Base-by-base conservation (phyloP, 2,888 invertebrate species). In the Leptopilina drosophilae region DNA sequence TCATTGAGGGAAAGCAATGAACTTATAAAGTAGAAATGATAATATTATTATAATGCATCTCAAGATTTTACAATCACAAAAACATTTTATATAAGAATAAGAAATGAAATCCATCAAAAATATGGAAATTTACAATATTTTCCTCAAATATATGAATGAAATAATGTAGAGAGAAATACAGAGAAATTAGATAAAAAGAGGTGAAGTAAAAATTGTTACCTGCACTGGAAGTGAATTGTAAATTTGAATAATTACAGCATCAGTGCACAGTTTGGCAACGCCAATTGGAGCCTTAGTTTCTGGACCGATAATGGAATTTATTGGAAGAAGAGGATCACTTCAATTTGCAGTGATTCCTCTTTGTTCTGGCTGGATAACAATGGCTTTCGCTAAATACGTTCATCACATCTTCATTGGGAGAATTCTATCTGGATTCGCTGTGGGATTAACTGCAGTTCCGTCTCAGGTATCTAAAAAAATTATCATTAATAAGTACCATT, bases 231-330 rank as follows among this genome's bases (percentile, higher is more conserved):
- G 78, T n/a, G 2, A n/a, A 59, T n/a, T 53, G 49, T 66, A 64
- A 42, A 73, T 14, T 59, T 64, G 56, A 65, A 76, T 56, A 67
- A 77, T 78, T 82, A 9, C 92, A 96, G 96, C 96, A 5, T 95
- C 96, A 86, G 94, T 96, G 12, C 96, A 96, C 88, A 96, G 96
- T 46, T 94, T 96, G 78, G 96, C 96, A 0, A 96, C 96, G 0
- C 96, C 96, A 0, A 88, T 96, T 0, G 96, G 96, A 0, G 95
- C 96, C 0, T 92, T 96, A 86, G 85, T 95, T 56, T 95, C 96
- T 0, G 96, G 96, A 0, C 94, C 95, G 0, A 90, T 96, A 76
- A 95, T 96, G 92, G 96, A 96, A 86, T 93, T 93, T 62, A 93
- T 95, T 85, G 96, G 96, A 0, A 93, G 96, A 78, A 94, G 94